Evolutionary conservation across 2,113 vertebrate genomes (phyloP), one percentile per base, ranked within the genome.

Genomic region (Rattus rattus): DNA sequence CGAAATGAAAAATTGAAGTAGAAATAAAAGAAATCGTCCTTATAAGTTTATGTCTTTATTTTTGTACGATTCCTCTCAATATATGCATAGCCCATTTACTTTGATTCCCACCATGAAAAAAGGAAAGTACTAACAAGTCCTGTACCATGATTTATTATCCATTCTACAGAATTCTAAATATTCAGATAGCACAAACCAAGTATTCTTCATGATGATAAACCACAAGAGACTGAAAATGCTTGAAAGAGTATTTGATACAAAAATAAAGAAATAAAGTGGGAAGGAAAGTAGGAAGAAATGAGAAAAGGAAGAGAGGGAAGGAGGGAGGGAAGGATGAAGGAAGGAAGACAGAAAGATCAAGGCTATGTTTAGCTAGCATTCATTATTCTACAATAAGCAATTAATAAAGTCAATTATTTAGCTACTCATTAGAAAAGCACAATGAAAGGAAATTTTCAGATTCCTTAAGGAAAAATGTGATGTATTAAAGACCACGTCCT

Each of bases 341-440:
- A 36, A 20, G 33, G 26, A 10, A 79, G 49, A 17, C 12, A 20
- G 20, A n/a, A 30, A 83, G 7, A 28, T 16, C 13, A 63, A 84
- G 59, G 96, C 94, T 95, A 96, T 52, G 90, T 96, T 98, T 96
- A 89, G 94, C 54, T 95, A 91, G 94, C 96, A 95, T 67, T 61
- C 52, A 96, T 92, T 96, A 97, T 52, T 67, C 2, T 65, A 89
- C 28, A 1, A 26, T 65, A 94, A 92, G 11, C 4, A 75, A 77
- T 88, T 97, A 97, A 97, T 73, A 94, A 63, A 97, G 87, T 91
- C 89, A 98, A 92, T 72, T 94, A 96, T 63, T 98, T 95, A 97
- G 61, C 76, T 75, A 96, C 79, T 93, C 12, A 91, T 61, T 20
- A 96, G 79, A 33, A 92, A 39, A 97, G 97, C 49, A 96, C 77